These are phyloP conservation scores for Pollenia amentaria DNA, from an alignment of 2,888 invertebrate genomes.

Conservation along the genomic window DNA sequence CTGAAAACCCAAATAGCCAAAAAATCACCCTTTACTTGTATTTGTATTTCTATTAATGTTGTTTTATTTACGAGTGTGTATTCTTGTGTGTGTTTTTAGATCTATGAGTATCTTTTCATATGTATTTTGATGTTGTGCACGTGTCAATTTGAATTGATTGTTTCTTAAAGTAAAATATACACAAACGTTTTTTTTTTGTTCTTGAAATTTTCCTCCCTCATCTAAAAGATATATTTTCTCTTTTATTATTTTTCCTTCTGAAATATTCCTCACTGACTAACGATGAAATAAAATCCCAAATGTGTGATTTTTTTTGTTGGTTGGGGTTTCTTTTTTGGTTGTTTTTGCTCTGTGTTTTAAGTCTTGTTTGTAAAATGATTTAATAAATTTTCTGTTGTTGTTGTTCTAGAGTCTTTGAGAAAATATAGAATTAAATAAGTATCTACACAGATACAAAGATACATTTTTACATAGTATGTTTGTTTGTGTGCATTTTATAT, in stretches of 20 bases:
- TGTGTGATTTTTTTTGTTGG: conserved; percentile 40
- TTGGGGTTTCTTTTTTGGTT: conserved; percentile 8
- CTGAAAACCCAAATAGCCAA: no score
- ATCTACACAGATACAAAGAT: conserved; percentile 9
- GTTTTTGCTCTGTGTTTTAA: conserved; percentile 17
- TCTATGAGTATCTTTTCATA: conserved; percentile 21
- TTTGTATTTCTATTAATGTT: not conserved
- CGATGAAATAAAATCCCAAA: conserved; percentile 46
- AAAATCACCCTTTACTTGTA: not conserved
- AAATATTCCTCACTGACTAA: conserved; percentile 24
- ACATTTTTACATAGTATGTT: not conserved
- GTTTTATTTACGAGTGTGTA: conserved; percentile 3
- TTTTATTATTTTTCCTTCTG: conserved; percentile 33
- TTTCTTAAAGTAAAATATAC: conserved; percentile 61
- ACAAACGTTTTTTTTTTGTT: conserved; percentile 28
- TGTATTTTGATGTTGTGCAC: conserved; percentile 61
- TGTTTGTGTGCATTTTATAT: conserved; percentile 19
- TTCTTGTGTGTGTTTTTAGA: not conserved
- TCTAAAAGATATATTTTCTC: conserved; percentile 5
- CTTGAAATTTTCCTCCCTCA: conserved; percentile 51
- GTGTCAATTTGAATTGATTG: conserved; percentile 70
- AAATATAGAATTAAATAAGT: conserved; percentile 37
- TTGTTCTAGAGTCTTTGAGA: not conserved
- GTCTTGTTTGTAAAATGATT: conserved; percentile 68
- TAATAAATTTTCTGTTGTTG: conserved; percentile 50